phyloP scores from a whole-genome alignment of 2,797 vertebrate genomes.

The Cichlasoma orientale region DNA sequence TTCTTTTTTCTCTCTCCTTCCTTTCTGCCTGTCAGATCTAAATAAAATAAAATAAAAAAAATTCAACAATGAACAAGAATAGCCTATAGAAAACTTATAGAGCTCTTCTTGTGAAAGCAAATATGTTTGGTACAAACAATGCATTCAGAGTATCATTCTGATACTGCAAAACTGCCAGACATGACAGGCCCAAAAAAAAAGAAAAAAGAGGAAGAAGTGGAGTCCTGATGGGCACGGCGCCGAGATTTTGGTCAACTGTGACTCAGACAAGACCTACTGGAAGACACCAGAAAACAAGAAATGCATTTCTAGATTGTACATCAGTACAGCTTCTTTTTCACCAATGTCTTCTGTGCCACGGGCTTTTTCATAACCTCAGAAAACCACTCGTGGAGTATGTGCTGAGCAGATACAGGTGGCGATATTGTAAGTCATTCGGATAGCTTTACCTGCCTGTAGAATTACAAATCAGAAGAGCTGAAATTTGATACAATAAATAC shows the following conservation, averaged over 20 bases:
- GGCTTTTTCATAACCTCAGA: accelerated
- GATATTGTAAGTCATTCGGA: background rate
- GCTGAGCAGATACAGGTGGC: background rate
- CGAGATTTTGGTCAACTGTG: slow-evolving; percentile 91
- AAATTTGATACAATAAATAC: background rate
- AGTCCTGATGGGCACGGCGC: slow-evolving; percentile 87
- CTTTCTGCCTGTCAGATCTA: too few relatives aligned
- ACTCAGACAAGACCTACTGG: slow-evolving; percentile 73
- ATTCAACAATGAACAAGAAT: too few relatives aligned
- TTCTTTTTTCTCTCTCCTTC: too few relatives aligned
- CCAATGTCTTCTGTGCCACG: too few relatives aligned
- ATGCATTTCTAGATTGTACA: background rate
- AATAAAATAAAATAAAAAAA: too few relatives aligned
- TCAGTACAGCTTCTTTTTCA: background rate
- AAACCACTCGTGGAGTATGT: background rate
- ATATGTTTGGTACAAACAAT: too few relatives aligned
- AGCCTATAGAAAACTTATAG: too few relatives aligned
- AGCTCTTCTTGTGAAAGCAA: too few relatives aligned
- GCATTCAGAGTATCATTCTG: too few relatives aligned
- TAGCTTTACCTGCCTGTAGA: background rate
- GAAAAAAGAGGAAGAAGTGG: too few relatives aligned
- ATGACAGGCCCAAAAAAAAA: too few relatives aligned
- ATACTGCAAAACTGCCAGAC: too few relatives aligned
- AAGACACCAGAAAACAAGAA: slow-evolving; percentile 63
- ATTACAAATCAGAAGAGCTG: slow-evolving; percentile 1